These are phyloP conservation scores for Gerris lacustris DNA, from an alignment of 2,888 invertebrate genomes.

Conservation along the genomic window DNA sequence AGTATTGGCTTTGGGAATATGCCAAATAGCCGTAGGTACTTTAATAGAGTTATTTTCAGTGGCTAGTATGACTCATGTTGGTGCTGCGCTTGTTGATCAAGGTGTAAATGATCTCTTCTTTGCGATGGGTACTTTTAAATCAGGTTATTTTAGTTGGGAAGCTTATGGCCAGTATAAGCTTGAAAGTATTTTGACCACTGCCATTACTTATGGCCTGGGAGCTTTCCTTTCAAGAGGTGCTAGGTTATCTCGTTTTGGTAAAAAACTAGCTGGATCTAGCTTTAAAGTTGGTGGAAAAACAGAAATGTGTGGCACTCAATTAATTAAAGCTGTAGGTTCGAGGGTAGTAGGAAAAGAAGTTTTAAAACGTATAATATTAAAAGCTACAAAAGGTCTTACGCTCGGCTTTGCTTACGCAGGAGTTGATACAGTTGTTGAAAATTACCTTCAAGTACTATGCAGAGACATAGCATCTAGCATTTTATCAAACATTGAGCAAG, in stretches of 20 bases:
- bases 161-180: slow-evolving; percentile 26
- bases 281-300: not conserved
- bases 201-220: not conserved
- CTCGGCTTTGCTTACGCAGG: slow-evolving; percentile 1
- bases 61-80: too few species aligned
- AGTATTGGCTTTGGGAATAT: too few species aligned
- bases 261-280: not conserved
- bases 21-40: too few species aligned
- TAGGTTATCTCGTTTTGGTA: slow-evolving; percentile 1
- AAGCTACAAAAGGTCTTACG: not conserved
- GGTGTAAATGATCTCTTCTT: slow-evolving; percentile 31
- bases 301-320: not conserved
- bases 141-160: slow-evolving; percentile 28
- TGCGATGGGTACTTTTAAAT: slow-evolving; percentile 22
- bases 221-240: slow-evolving; percentile 6
- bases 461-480: not conserved
- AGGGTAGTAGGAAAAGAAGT: slow-evolving; percentile 7
- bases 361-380: not conserved
- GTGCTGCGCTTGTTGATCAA: slow-evolving; percentile 29
- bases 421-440: not conserved
- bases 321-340: not conserved
- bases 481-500: not conserved
- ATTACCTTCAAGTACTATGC: not conserved
- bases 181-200: slow-evolving; percentile 22
- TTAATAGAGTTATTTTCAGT: too few species aligned